A percentile compares a stretch with the other conserved stretches of the same genome.
phyloP scores from a whole-genome alignment of 2,797 vertebrate species.

The Taenioides sp. region DNA sequence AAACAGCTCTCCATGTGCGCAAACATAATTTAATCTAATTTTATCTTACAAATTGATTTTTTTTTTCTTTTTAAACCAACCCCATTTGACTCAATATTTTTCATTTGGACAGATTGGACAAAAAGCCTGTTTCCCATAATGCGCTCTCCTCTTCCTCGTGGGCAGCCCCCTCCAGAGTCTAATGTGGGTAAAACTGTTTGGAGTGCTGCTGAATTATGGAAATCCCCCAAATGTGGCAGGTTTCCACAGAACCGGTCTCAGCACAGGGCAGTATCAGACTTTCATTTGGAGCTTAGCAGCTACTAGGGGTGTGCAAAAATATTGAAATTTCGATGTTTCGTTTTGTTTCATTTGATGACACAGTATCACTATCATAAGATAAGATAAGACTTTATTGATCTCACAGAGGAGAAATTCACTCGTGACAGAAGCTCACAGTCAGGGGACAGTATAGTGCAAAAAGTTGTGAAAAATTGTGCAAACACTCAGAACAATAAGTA shows the following conservation, averaged over 20 bases:
- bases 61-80: neutral
- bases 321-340: too few relatives aligned
- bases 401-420: too few relatives aligned
- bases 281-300: conserved; percentile 15
- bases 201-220: conserved; percentile 43
- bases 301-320: too few relatives aligned
- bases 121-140: conserved; percentile 13
- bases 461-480: too few relatives aligned
- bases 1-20: neutral
- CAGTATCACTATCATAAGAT: too few relatives aligned
- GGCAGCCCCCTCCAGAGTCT: conserved; percentile 7
- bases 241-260: conserved; percentile 7
- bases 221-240: conserved; percentile 19
- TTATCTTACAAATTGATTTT: neutral
- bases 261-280: conserved; percentile 17
- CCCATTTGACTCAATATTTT: neutral
- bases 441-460: too few relatives aligned
- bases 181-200: conserved; percentile 22
- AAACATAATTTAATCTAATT: neutral
- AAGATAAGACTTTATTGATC: too few relatives aligned
- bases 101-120: conserved; percentile 10
- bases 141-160: neutral
- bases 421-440: too few relatives aligned
- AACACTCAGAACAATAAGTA: too few relatives aligned
- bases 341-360: too few relatives aligned